Evolutionary conservation across 2,797 vertebrate genomes (phyloP).

Genomic region (Phalanger gymnotis): DNA sequence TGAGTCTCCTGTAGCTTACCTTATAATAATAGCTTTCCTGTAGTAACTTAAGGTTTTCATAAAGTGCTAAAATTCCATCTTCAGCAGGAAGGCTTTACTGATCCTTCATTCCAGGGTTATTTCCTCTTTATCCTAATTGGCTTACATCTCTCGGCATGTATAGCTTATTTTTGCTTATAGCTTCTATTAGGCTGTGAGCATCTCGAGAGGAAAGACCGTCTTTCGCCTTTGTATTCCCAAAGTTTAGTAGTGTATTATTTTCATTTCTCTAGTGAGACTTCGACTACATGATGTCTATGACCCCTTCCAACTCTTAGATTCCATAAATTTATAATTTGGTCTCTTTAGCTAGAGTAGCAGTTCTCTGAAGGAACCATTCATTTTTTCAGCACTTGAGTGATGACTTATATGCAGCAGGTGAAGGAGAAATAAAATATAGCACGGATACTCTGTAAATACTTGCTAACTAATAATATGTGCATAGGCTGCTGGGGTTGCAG

Average conservation of each 20-base stretch:
- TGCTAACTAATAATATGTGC: not conserved
- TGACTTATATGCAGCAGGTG: not conserved
- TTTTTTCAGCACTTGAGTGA: not conserved
- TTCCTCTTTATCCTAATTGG: not conserved
- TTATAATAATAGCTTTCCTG: not conserved
- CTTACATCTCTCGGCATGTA: not conserved
- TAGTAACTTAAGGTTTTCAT: not conserved
- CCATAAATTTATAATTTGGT: not conserved
- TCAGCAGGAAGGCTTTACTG: not conserved
- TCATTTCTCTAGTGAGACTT: not conserved
- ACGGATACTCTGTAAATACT: not conserved
- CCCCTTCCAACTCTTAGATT: not conserved
- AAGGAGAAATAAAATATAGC: not conserved
- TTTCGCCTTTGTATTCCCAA: not conserved
- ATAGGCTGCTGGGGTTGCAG: not conserved
- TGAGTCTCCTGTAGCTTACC: not conserved
- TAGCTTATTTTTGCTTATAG: not conserved
- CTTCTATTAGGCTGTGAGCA: not conserved
- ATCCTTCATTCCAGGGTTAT: not conserved
- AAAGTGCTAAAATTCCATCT: not conserved
- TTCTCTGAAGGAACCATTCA: not conserved
- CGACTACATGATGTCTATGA: not conserved
- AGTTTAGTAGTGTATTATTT: not conserved
- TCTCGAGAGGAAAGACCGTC: too few relatives aligned
- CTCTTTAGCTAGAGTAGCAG: not conserved